These are phyloP conservation scores for Benitochromis conjunctus DNA, from an alignment of 2,113 vertebrate species.

Conservation along the genomic window DNA sequence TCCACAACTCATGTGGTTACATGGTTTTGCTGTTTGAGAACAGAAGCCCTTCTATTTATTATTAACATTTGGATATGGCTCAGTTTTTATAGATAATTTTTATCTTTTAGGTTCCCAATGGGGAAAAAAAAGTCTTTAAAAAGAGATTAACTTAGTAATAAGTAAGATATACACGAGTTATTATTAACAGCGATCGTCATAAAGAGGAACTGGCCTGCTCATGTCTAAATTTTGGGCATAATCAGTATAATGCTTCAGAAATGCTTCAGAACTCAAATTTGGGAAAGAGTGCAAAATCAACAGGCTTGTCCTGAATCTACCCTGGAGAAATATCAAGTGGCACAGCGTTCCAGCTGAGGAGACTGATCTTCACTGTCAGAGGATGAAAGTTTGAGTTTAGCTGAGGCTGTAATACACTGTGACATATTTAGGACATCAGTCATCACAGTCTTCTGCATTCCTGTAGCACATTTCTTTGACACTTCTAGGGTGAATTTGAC, in stretches of 20 bases:
- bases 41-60: background rate
- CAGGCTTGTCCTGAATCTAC: background rate
- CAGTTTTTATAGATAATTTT: background rate
- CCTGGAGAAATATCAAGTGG: background rate
- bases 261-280: background rate
- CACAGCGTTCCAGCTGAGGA: background rate
- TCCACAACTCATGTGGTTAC: background rate
- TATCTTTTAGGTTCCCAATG: background rate
- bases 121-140: background rate
- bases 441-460: conserved; percentile 31
- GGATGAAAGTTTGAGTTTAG: background rate
- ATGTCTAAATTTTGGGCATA: background rate
- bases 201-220: background rate
- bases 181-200: background rate
- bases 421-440: conserved; percentile 58
- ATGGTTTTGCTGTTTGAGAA: background rate
- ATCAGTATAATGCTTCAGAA: background rate
- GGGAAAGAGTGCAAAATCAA: background rate
- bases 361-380: conserved; percentile 18
- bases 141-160: background rate
- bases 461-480: conserved; percentile 17
- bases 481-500: background rate
- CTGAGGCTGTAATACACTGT: conserved; percentile 15
- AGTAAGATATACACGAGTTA: background rate
- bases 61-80: background rate